Evolutionary conservation across 1,140 invertebrate genomes (phyloP).

Genomic region (Cyclargus thomasi): DNA sequence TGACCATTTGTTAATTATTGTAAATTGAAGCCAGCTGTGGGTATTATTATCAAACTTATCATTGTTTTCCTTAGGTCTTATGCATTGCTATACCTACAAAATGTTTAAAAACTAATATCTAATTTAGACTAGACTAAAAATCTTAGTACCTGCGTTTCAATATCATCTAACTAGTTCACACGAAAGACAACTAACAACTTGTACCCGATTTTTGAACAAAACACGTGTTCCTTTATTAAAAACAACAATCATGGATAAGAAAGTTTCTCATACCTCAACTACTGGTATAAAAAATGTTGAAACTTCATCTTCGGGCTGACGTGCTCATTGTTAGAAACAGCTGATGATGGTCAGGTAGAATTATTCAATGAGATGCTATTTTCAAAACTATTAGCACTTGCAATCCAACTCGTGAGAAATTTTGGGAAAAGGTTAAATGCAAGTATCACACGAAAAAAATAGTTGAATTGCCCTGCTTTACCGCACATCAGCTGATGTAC

Average conservation of each 20-base stretch:
- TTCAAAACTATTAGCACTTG: slow-evolving; percentile 7
- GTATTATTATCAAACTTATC: not conserved
- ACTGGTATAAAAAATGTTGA: not conserved
- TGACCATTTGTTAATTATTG: not conserved
- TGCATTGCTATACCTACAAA: no score
- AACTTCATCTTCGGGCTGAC: not conserved
- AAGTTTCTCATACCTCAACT: slow-evolving; percentile 7
- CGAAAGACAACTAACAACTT: no score
- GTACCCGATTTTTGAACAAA: not conserved
- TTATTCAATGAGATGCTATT: slow-evolving; percentile 16
- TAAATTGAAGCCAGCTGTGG: not conserved
- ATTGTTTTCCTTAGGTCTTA: no score
- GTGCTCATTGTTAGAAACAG: slow-evolving; percentile 7
- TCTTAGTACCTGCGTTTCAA: not conserved
- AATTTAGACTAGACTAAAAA: no score
- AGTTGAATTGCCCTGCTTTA: not conserved
- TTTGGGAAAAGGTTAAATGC: slow-evolving; percentile 27
- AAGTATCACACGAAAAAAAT: not conserved
- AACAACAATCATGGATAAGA: slow-evolving; percentile 12
- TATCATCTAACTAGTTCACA: not conserved
- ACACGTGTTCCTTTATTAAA: slow-evolving; percentile 10
- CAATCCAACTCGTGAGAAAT: slow-evolving; percentile 37
- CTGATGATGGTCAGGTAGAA: slow-evolving; percentile 16
- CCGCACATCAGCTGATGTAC: not conserved
- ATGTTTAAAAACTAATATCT: no score